Evolutionary conservation across 1,140 invertebrate species (phyloP), one percentile per base, ranked within the genome.

Genomic region (Papilio dardanus): DNA sequence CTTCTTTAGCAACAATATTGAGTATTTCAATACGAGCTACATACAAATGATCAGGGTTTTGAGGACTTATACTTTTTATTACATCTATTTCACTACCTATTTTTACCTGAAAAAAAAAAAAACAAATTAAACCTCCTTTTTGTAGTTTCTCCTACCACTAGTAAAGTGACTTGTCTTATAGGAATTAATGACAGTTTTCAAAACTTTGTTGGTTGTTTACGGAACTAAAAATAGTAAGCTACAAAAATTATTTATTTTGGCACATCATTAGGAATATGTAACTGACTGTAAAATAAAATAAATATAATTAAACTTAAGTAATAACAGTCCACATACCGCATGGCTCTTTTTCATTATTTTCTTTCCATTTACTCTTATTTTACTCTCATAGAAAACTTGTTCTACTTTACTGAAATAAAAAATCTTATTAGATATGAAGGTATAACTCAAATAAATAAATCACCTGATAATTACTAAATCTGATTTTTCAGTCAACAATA

Each of bases 41-140:
- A 83, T 94, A 91, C 5, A 96, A 85, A 79, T 95, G 94, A 14
- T 95, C 87, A 4, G 94, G 89, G 89, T 96, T 96, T 31, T 94
- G 92, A 5, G 92, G 81, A 88, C 94, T 95, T 12, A 90, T 79
- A 71, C 94, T 92, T 85, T 94, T 94, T 74, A 96, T 93, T 0
- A 96, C 76, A 90, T 96, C 96, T 75, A 96, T 90, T 94, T 96
- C 95, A 92, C 96, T 95, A 21, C 94, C 95, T 79, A 94, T 58
- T 35, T 86, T 78, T 2, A 95, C 83, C 95, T 95, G 79, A 5
- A 73, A 69, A 85, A 86, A 74, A 73, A 77, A 46, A 6, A 19
- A 46, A 46, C 16, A n/a, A 46, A 46, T 46, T 46, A 7, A 46
- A n/a, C 3, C 16, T 46, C 42, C 8, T 46, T 19, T 19, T 46